Evolutionary conservation across 2,888 invertebrate species (phyloP), one percentile per base, ranked within the genome.

Genomic region (Diloba caeruleocephala): DNA sequence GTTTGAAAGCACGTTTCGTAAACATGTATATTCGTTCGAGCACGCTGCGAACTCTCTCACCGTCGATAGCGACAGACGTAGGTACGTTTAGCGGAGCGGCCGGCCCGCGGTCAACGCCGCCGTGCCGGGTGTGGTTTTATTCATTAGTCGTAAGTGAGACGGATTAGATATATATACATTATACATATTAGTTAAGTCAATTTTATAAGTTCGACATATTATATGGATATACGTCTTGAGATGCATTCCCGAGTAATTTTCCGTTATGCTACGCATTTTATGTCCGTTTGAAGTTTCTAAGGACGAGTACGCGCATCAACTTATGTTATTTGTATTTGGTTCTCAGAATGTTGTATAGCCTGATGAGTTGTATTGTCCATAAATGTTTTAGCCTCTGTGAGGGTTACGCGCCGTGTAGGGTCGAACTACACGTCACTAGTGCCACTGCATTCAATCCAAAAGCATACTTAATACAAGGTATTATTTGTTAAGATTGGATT

Each of bases 161-260:
- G 63, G 57, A 68, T 75, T 73, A 71, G 61, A 75, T 71, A 73
- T 71, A 65, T 59, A 74, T 80, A 83, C 80, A 81, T 79, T 82
- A 78, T 75, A 85, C 79, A 76, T 84, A 82, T 79, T 78, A 67
- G 73, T 82, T 88, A 84, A 84, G 87, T 84, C 78, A 79, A 83
- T 81, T 86, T 85, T 89, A 84, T 90, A 89, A 88, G 87, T 88
- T 89, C 80, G 79, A 81, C 50, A 82, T 84, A 75, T 14, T 77
- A 84, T 84, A 82, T 78, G 73, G 71, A 76, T 68, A 63, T 78
- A 74, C 75, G 66, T 79, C 77, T 81, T 63, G 74, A 79, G 79
- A 87, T 87, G 90, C 91, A 92, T 92, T 92, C 91, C 91, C 78
- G 76, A 81, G 73, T 81, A 78, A 82, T 84, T 84, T 89, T 90